phyloP scores from a whole-genome alignment of 2,888 invertebrate genomes.

The Drosophila bunnanda region DNA sequence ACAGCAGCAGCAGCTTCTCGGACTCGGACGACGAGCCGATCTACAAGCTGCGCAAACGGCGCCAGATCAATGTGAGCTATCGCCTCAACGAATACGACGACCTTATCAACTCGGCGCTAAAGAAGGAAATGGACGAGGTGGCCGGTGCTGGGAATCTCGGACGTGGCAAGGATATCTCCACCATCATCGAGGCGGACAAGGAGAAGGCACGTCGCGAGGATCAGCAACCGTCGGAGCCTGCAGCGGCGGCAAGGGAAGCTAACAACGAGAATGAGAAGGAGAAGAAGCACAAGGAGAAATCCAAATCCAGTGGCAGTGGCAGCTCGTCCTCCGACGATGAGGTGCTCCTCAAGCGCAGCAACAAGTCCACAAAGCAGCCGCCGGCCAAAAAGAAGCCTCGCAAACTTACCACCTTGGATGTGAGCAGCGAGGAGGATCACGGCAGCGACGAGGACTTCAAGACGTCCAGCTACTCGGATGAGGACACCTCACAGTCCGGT shows the following conservation, averaged over 20 bases:
- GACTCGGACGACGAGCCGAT: slow-evolving; percentile 89
- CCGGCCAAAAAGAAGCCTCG: slow-evolving; percentile 88
- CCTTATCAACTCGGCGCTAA: slow-evolving; percentile 96
- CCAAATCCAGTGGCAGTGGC: slow-evolving; percentile 45
- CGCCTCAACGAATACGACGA: slow-evolving; percentile 97
- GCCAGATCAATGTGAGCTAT: slow-evolving; percentile 92
- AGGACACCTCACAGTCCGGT: slow-evolving; percentile 85
- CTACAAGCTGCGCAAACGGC: slow-evolving; percentile 92
- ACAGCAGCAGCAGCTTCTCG: slow-evolving; percentile 65
- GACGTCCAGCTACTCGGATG: slow-evolving; percentile 87
- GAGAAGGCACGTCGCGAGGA: slow-evolving; percentile 85
- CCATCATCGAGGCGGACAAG: slow-evolving; percentile 92
- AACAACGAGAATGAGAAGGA: slow-evolving; percentile 36
- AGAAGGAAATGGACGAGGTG: slow-evolving; percentile 89
- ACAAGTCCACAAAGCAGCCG: slow-evolving; percentile 61
- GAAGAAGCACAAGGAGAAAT: slow-evolving; percentile 45
- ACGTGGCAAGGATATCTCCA: slow-evolving; percentile 96
- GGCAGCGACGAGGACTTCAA: slow-evolving; percentile 96
- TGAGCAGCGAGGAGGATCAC: slow-evolving; percentile 91
- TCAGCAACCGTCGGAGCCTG: slow-evolving; percentile 62
- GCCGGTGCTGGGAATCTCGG: slow-evolving; percentile 92
- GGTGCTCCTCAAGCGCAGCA: slow-evolving; percentile 74
- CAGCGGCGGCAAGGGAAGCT: slow-evolving; percentile 59
- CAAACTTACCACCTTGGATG: slow-evolving; percentile 92
- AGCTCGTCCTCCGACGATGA: slow-evolving; percentile 82